Percentiles rank a stretch among this genome's conserved stretches.
phyloP scores from a whole-genome alignment of 2,888 invertebrate species.

The Orthosia cruda region DNA sequence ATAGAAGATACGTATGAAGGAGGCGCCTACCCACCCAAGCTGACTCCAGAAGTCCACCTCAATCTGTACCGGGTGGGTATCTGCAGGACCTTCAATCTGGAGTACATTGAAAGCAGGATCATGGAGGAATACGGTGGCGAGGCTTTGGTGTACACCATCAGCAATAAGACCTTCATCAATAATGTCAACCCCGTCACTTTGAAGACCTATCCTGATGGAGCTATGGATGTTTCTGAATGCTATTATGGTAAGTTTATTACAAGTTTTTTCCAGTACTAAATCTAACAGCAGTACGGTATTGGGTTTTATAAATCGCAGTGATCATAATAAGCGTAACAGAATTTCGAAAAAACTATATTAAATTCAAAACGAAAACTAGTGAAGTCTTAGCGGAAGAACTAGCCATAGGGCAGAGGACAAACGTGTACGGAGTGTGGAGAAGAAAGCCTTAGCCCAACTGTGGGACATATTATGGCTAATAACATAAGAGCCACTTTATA shows the following conservation, averaged over 20 bases:
- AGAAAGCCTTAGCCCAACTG: too few species aligned
- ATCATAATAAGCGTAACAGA: too few species aligned
- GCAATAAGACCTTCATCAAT: conserved; percentile 92
- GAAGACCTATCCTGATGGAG: conserved; percentile 92
- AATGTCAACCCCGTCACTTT: conserved; percentile 78
- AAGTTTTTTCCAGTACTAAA: background rate
- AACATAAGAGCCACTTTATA: too few species aligned
- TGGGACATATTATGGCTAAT: too few species aligned
- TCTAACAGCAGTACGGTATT: background rate
- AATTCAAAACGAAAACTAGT: too few species aligned
- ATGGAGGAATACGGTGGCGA: conserved; percentile 89
- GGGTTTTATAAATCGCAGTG: background rate
- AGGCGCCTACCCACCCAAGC: conserved; percentile 93
- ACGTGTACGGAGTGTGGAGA: too few species aligned
- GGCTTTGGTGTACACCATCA: conserved; percentile 92
- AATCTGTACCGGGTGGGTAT: conserved; percentile 94
- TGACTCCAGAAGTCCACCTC: conserved; percentile 91
- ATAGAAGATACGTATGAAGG: conserved; percentile 95
- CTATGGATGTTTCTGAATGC: conserved; percentile 93
- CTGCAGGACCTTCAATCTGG: conserved; percentile 93
- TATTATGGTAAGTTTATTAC: conserved; percentile 92
- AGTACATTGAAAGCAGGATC: conserved; percentile 69
- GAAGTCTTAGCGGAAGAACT: too few species aligned
- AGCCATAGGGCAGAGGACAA: too few species aligned
- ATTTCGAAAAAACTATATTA: too few species aligned